Evolutionary conservation across 2,888 invertebrate genomes (phyloP).

Genomic region (Lasioglossum marginatum): DNA sequence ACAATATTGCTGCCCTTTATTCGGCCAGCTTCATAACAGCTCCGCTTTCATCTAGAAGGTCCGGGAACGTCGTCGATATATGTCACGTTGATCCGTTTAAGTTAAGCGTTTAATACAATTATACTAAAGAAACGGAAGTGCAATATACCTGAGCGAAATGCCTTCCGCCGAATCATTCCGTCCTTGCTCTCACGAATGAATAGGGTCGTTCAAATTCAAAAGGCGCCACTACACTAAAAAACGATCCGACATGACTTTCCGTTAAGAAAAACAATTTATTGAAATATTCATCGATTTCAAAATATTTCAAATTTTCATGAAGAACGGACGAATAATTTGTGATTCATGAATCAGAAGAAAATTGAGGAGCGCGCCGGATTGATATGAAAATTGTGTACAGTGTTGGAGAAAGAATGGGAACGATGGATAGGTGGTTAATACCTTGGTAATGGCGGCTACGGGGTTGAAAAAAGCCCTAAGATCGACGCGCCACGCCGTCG

Average conservation of each 20-base stretch:
- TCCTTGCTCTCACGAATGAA: background rate
- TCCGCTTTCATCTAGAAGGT: slow-evolving; percentile 54
- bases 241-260: too few relatives aligned
- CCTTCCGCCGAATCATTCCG: background rate
- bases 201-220: background rate
- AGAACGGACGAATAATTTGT: too few relatives aligned
- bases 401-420: background rate
- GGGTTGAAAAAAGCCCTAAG: background rate
- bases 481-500: slow-evolving; percentile 1
- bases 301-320: too few relatives aligned
- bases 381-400: too few relatives aligned
- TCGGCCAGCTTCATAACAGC: slow-evolving; percentile 66
- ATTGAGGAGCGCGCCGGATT: too few relatives aligned
- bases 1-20: slow-evolving; percentile 68
- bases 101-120: slow-evolving; percentile 56
- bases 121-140: slow-evolving; percentile 30
- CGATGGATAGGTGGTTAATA: background rate
- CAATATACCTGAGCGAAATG: background rate
- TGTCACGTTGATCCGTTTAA: slow-evolving; percentile 61
- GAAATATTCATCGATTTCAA: too few relatives aligned
- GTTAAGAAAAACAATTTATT: too few relatives aligned
- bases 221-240: background rate
- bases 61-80: slow-evolving; percentile 59
- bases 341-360: too few relatives aligned
- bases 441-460: background rate